Conservation (phyloP, 1,140 invertebrate genomes). For the Microvelia longipes region DNA sequence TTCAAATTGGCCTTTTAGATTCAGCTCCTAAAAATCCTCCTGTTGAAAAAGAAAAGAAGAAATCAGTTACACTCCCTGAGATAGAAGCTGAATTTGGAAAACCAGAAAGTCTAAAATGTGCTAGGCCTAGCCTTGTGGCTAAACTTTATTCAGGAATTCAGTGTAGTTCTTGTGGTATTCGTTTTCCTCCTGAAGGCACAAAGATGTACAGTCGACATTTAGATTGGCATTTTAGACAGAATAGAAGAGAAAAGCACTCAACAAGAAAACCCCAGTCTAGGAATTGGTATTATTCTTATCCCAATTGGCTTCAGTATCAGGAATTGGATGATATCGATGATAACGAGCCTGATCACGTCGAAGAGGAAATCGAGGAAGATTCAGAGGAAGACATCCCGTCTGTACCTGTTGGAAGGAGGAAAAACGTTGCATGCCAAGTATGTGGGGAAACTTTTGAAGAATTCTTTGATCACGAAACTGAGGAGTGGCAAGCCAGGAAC, state of each 20-base stretch:
- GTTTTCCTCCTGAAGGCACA: conserved; percentile 75
- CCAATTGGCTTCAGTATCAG: conserved; percentile 88
- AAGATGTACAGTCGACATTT: conserved; percentile 81
- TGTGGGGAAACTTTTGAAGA: conserved; percentile 84
- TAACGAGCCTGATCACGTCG: conserved; percentile 19
- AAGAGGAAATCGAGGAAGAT: conserved; percentile 28
- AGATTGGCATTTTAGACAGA: conserved; percentile 94
- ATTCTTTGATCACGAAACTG: conserved; percentile 87
- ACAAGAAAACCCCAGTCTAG: conserved; percentile 64
- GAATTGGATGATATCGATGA: conserved; percentile 87
- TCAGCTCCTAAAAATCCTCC: neutral
- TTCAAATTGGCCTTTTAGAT: neutral
- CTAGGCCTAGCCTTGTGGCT: conserved; percentile 30
- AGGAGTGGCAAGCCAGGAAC: conserved; percentile 86
- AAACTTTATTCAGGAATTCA: conserved; percentile 57
- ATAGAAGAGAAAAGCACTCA: conserved; percentile 70
- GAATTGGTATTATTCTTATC: conserved; percentile 76
- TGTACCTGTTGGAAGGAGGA: conserved; percentile 37
- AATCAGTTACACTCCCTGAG: neutral
- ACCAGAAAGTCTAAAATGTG: neutral
- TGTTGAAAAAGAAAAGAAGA: neutral
- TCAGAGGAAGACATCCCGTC: conserved; percentile 37
- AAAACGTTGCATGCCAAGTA: conserved; percentile 55
- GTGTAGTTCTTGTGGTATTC: conserved; percentile 81
- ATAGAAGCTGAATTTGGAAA: neutral